Evolutionary conservation across 2,888 invertebrate genomes (phyloP).

Genomic region (Drymonia ruficornis): DNA sequence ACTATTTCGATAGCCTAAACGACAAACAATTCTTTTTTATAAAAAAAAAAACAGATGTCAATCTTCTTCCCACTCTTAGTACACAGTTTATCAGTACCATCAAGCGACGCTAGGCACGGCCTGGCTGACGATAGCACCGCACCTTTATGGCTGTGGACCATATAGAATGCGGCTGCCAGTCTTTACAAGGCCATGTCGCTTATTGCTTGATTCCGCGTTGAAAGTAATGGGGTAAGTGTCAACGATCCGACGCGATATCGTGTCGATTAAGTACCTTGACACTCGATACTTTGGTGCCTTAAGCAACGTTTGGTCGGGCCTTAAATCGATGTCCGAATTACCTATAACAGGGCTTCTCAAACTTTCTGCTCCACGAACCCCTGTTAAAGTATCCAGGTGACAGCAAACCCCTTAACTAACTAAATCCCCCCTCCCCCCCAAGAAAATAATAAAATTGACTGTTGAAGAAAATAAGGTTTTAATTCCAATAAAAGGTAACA

Average conservation of each 20-base stretch:
- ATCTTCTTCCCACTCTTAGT: constrained; percentile 4
- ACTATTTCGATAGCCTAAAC: too few relatives aligned
- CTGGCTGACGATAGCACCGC: constrained; percentile 13
- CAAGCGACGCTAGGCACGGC: neutral
- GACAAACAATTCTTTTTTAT: neutral
- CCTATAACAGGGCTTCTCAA: too few relatives aligned
- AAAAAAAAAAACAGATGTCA: neutral
- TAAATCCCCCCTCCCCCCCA: too few relatives aligned
- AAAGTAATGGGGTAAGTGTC: neutral
- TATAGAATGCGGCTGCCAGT: constrained; percentile 30
- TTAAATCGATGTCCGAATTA: too few relatives aligned
- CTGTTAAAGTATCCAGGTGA: too few relatives aligned
- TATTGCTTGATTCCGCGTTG: constrained; percentile 37
- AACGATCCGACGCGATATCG: neutral
- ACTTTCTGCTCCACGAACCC: too few relatives aligned
- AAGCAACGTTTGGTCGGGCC: too few relatives aligned
- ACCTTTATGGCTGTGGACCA: constrained; percentile 12
- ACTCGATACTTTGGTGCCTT: too few relatives aligned
- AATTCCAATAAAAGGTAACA: too few relatives aligned
- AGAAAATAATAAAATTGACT: too few relatives aligned
- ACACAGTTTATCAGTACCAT: neutral
- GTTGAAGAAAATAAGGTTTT: too few relatives aligned
- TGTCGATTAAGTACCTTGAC: neutral
- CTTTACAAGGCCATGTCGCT: constrained; percentile 30
- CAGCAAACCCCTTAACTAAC: too few relatives aligned